A percentile compares a stretch with the other conserved stretches of the same genome.
These are phyloP conservation scores for Urocyon cinereoargenteus DNA, from an alignment of 2,797 vertebrate genomes.

Conservation along the genomic window DNA sequence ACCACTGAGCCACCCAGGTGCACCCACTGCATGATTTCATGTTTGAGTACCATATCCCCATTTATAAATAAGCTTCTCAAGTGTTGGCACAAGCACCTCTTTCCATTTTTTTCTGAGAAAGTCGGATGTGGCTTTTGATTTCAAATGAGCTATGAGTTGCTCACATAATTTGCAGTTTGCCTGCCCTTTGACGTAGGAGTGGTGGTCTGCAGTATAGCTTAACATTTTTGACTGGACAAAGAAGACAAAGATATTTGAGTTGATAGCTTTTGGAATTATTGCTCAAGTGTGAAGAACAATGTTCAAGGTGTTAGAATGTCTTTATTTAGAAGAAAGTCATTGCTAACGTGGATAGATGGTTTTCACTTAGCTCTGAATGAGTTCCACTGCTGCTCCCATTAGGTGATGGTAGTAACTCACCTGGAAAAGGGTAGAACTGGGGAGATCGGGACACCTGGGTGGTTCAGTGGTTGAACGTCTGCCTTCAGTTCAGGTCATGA, in stretches of 20 bases:
- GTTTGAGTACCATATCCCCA: background rate
- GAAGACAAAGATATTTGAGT: background rate
- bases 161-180: background rate
- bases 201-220: background rate
- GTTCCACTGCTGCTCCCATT: background rate
- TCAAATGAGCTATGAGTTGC: background rate
- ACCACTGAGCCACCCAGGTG: too few species aligned
- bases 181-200: background rate
- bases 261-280: background rate
- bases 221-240: background rate
- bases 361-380: background rate
- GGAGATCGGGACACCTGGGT: background rate
- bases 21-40: background rate
- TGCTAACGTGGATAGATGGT: background rate
- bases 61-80: slow-evolving; percentile 33
- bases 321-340: background rate
- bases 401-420: background rate
- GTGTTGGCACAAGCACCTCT: background rate
- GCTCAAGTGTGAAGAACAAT: background rate
- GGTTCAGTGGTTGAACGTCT: too few species aligned
- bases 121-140: background rate
- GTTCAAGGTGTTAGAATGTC: background rate
- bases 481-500: too few species aligned
- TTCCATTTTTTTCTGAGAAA: background rate
- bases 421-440: background rate